Base-by-base conservation (phyloP, 2,797 vertebrate species). In the Poecilia gillii region DNA sequence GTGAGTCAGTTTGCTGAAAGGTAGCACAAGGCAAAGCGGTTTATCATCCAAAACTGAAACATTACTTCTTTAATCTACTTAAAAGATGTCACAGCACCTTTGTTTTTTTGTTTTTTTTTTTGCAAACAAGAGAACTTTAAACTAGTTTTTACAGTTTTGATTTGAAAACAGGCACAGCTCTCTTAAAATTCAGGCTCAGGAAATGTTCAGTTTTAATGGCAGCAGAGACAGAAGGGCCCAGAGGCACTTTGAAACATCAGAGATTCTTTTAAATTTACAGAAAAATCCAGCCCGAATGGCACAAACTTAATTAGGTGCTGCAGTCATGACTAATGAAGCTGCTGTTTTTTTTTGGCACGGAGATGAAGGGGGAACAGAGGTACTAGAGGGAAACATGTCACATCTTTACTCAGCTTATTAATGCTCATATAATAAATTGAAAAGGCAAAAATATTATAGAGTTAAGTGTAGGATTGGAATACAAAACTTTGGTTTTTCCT, bases 251-350 rank as follows among this genome's bases (percentile, higher is more conserved):
- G 85, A 92, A 91, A 92, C 86, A 91, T 93, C 89, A 91, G 84
- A 93, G 88, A 90, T 89, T 94, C 88, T 89, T 94, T 94, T 91
- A 92, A 89, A 93, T 91, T 89, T 91, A 91, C 91, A 92, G 87
- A 90, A 91, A 91, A 88, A 91, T 91, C 87, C 90, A 91, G 93
- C 90, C 25, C 59, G 80, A 94, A 88, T 88, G 87, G 89, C 91
- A 91, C 83, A 88, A 91, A 91, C 83, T 88, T 93, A 95, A 94
- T 95, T 94, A 93, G 87, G 88, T 92, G 78, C 91, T 88, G 81
- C 84, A 91, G 92, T 93, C 87, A 88, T 91, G 88, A 91, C 90
- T 92, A 94, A 94, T 94, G 91, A 94, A 93, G 89, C 90, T 84
- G 85, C 81, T 77, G 73, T 55, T 87, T 84, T 90, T 66, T 66